phyloP scores from a whole-genome alignment of 2,113 vertebrate species.

The Athene noctua region DNA sequence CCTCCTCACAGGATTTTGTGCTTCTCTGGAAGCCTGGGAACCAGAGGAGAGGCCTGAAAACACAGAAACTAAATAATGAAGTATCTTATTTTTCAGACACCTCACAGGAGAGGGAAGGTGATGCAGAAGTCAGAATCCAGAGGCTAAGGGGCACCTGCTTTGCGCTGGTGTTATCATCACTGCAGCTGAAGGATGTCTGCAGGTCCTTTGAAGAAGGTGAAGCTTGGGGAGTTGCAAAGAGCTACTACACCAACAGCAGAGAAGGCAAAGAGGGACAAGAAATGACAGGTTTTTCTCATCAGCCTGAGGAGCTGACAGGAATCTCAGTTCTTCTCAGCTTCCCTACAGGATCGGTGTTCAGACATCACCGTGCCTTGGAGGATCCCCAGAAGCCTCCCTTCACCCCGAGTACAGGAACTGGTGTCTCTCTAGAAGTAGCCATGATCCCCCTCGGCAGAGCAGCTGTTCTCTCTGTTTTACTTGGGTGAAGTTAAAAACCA shows the following conservation, averaged over 20 bases:
- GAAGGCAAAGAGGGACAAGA: neutral
- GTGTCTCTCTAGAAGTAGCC: neutral
- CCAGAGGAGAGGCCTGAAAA: neutral
- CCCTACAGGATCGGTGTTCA: too few species aligned
- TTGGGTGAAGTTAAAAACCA: neutral
- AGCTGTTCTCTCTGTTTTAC: neutral
- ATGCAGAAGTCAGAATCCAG: neutral
- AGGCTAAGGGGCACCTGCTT: neutral
- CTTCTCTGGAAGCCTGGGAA: neutral
- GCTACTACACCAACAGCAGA: neutral
- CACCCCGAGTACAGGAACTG: neutral
- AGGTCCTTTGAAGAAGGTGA: neutral
- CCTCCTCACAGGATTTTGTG: neutral
- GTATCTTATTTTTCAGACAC: neutral
- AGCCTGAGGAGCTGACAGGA: too few species aligned
- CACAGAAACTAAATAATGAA: neutral
- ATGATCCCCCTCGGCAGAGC: accelerated
- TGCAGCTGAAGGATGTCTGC: neutral
- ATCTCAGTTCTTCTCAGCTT: too few species aligned
- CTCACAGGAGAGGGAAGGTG: neutral
- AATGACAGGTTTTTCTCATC: neutral
- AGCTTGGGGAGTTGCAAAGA: neutral
- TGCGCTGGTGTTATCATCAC: neutral
- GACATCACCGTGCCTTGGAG: too few species aligned
- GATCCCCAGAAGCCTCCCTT: too few species aligned